A percentile compares a stretch with the other conserved stretches of the same genome.
Conservation (phyloP, 2,888 invertebrate species). For the Tridacna crocea region DNA sequence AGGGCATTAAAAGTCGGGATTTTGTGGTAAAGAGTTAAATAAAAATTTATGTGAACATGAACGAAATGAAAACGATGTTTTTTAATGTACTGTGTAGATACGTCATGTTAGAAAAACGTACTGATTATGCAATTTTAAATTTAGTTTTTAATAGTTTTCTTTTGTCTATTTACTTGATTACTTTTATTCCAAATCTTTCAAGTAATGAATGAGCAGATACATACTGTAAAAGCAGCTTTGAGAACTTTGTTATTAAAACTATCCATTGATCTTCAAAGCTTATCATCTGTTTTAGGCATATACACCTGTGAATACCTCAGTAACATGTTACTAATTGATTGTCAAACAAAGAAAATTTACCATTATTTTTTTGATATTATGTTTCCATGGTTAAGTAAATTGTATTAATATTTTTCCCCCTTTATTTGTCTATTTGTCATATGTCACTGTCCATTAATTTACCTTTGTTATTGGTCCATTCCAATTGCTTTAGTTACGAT, state of each 20-base stretch:
- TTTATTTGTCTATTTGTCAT: neutral
- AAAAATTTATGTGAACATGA: no score
- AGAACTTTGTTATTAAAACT: neutral
- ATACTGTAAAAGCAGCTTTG: no score
- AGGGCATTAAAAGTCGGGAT: no score
- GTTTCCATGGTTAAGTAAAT: neutral
- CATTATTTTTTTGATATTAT: neutral
- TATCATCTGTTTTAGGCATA: neutral
- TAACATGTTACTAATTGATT: neutral
- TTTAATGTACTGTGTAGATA: no score
- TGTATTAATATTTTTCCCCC: neutral
- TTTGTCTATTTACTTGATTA: no score
- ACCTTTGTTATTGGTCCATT: constrained; percentile 21
- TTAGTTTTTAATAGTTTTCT: no score
- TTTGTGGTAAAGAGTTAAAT: no score
- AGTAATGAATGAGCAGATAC: no score
- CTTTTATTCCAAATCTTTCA: no score
- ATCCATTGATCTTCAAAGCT: neutral
- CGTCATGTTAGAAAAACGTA: no score
- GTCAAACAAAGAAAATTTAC: neutral
- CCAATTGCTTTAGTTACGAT: constrained; percentile 1
- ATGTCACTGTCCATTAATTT: neutral
- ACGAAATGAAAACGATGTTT: no score
- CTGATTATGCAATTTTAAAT: no score
- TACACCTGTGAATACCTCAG: neutral